These are phyloP conservation scores for Trogon melanurus DNA, from an alignment of 2,113 vertebrate species.

Conservation along the genomic window DNA sequence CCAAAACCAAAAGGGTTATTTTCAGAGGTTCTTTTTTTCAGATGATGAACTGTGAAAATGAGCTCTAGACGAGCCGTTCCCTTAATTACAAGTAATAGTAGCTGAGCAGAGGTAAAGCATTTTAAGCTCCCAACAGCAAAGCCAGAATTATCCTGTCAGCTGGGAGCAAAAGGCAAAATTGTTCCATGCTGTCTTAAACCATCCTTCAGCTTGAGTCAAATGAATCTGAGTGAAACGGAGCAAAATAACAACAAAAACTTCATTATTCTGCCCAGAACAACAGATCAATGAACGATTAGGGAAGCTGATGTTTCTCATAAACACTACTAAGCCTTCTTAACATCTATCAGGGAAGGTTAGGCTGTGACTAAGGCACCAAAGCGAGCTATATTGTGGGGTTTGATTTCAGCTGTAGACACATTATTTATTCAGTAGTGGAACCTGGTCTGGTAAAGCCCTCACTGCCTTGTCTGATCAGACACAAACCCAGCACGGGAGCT, in stretches of 20 bases:
- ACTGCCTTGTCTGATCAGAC: background rate
- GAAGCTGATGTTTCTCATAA: constrained; percentile 39
- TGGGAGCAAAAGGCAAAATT: background rate
- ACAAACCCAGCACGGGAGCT: accelerated
- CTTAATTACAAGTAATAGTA: background rate
- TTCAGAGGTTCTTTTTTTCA: background rate
- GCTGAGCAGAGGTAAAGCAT: background rate
- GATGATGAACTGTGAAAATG: background rate
- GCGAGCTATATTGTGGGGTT: background rate
- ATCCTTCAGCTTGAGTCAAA: background rate
- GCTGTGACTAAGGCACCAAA: background rate
- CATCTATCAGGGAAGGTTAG: background rate
- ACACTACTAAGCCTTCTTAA: background rate
- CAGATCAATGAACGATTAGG: constrained; percentile 59
- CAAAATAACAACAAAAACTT: background rate
- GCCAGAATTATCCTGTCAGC: constrained; percentile 21
- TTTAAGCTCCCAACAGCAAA: background rate
- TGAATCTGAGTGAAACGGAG: background rate
- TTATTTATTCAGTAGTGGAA: background rate
- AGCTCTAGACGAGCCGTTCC: background rate
- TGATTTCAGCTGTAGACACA: background rate
- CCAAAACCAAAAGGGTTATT: background rate
- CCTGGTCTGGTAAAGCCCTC: background rate
- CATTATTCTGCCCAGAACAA: constrained; percentile 30
- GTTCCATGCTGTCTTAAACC: background rate